phyloP scores from a whole-genome alignment of 2,888 invertebrate genomes.

The Sminthurinus aureus region DNA sequence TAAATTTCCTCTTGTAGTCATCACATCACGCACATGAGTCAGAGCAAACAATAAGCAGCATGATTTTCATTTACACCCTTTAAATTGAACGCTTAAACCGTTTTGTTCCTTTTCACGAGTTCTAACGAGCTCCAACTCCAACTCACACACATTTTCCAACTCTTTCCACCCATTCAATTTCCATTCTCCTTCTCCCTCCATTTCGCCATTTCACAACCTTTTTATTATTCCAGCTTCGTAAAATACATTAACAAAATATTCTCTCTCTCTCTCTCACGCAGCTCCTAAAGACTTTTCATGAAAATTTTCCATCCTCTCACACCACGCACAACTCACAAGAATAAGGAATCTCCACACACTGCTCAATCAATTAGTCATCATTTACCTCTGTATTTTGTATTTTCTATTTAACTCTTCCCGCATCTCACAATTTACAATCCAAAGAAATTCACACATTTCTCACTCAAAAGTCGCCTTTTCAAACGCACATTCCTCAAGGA shows the following conservation, averaged over 20 bases:
- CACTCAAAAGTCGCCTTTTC: no score
- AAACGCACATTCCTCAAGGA: no score
- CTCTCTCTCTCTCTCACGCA: background rate
- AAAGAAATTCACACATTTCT: background rate
- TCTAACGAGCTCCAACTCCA: background rate
- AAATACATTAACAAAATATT: conserved; percentile 11
- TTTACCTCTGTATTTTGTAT: background rate
- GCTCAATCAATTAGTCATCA: background rate
- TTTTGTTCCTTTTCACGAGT: background rate
- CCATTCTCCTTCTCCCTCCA: background rate
- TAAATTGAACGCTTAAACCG: conserved; percentile 19
- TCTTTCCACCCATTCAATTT: background rate
- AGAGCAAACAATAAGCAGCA: conserved; percentile 19
- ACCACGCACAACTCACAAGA: background rate
- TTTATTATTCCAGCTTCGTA: conserved; percentile 2
- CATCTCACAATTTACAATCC: background rate
- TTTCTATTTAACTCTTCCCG: no score
- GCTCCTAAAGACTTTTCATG: background rate
- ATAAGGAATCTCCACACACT: background rate
- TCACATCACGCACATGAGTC: conserved; percentile 17
- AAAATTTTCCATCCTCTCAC: background rate
- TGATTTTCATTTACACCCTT: conserved; percentile 19
- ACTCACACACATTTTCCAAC: background rate
- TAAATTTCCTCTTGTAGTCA: conserved; percentile 14
- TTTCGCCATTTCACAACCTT: background rate